Percentiles rank a stretch among this genome's conserved stretches.
These are phyloP conservation scores for Cerastis rubricosa DNA, from an alignment of 2,888 invertebrate species.

Conservation along the genomic window DNA sequence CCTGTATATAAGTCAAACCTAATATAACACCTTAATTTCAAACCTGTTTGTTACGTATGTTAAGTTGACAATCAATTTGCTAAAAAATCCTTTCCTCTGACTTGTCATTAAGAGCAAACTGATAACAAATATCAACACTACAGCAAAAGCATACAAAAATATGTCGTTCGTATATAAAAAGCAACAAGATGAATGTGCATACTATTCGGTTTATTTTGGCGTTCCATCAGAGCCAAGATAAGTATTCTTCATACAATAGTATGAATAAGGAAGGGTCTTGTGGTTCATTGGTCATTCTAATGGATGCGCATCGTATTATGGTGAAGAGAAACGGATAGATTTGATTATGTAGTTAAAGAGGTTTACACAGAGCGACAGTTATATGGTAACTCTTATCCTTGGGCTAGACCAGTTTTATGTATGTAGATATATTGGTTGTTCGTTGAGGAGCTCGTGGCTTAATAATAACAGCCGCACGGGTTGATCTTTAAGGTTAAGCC, in stretches of 20 bases:
- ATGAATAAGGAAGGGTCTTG: conserved; percentile 42
- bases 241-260: conserved; percentile 37
- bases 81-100: background rate
- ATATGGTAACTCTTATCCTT: background rate
- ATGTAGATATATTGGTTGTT: background rate
- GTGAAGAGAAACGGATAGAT: conserved; percentile 11
- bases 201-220: conserved; percentile 16
- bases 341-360: conserved; percentile 3
- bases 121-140: conserved; percentile 17
- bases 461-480: too few species aligned
- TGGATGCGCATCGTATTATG: conserved; percentile 42
- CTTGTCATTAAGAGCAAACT: background rate
- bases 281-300: conserved; percentile 46
- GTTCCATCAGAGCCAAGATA: conserved; percentile 30
- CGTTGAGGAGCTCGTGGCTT: too few species aligned
- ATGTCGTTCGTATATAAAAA: conserved; percentile 29
- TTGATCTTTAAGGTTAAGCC: too few species aligned
- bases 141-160: conserved; percentile 8
- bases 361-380: background rate
- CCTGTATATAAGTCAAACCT: background rate
- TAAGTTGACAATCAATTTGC: background rate
- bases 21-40: background rate
- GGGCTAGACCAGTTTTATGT: background rate
- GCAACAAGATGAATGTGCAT: conserved; percentile 30
- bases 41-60: background rate